Evolutionary conservation across 2,797 vertebrate species (phyloP), one percentile per base, ranked within the genome.

Genomic region (Coracias cyanogaster): DNA sequence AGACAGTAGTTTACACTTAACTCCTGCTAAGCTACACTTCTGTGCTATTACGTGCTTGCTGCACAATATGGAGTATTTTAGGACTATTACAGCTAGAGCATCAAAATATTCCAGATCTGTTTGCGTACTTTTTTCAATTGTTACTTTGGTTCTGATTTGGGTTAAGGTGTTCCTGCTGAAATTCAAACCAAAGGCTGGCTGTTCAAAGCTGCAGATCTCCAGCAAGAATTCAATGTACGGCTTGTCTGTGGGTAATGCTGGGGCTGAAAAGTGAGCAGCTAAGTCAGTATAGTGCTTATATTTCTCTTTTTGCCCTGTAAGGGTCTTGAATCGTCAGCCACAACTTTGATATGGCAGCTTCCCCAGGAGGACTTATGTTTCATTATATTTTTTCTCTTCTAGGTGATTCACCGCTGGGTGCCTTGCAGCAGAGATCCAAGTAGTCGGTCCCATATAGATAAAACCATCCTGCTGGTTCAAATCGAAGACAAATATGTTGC

Each of bases 321-420:
- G 20, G 10, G 29, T 78, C 43, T 78, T 48, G 52, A 70, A 29
- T 67, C 89, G 41, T 64, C 41, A 86, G 20, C 33, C 19, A 26
- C 6, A 58, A 20, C 21, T 86, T 37, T 26, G 60, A 46, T 66
- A 39, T 8, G 21, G 17, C 33, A 73, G 13, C 12, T 73, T 2
- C 89, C 10, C 15, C 9, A 55, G 2, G n/a, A 52, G 33, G 86
- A 65, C 35, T 96, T 43, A 89, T 0, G 5, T 49, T 90, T 92
- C n/a, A 28, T 37, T 79, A 5, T 13, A n/a, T 73, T 94, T 46
- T 88, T 84, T 70, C 15, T 33, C 19, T 58, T 8, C 41, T 90
- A 99, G 99, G 99, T 99, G 98, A 99, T 99, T 99, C 99, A 99
- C 99, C 99, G 99, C 97, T 99, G 99, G 99, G 99, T 99, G 99